Percentiles rank a stretch among this genome's conserved stretches.
Conservation (phyloP, 2,888 invertebrate genomes). For the Dynastes maya region DNA sequence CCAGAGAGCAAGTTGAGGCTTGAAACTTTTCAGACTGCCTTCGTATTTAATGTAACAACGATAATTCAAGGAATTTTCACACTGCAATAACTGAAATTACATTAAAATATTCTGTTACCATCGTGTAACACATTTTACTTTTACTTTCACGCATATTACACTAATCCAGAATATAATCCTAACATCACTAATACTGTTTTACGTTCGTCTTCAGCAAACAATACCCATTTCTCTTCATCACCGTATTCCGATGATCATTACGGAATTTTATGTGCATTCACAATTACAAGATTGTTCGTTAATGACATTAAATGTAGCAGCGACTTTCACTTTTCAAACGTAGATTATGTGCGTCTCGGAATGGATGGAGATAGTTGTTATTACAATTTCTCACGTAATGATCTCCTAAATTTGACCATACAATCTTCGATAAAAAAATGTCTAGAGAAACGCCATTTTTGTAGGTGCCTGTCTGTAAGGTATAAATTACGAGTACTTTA, state of each 20-base stretch:
- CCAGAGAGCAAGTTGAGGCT: too few relatives aligned
- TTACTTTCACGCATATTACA: conserved; percentile 2
- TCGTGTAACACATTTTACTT: not conserved
- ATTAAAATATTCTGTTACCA: too few relatives aligned
- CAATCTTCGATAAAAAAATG: not conserved
- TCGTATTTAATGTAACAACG: too few relatives aligned
- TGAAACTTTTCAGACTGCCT: too few relatives aligned
- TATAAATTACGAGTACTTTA: too few relatives aligned
- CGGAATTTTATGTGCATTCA: not conserved
- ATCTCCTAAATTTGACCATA: not conserved
- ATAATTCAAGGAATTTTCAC: too few relatives aligned
- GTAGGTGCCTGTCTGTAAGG: not conserved
- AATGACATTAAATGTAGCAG: conserved; percentile 19
- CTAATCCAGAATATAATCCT: not conserved
- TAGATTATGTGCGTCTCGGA: not conserved
- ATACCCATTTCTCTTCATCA: not conserved
- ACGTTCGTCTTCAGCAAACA: not conserved
- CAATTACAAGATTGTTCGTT: not conserved
- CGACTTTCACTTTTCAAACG: conserved; percentile 25
- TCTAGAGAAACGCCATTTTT: not conserved
- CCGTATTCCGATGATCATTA: not conserved
- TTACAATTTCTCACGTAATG: conserved; percentile 34
- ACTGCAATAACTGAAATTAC: too few relatives aligned
- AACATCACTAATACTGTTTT: not conserved
- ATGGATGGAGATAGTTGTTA: conserved; percentile 25